These are phyloP conservation scores for Balaeniceps rex DNA, from an alignment of 2,113 vertebrate genomes.

Conservation along the genomic window DNA sequence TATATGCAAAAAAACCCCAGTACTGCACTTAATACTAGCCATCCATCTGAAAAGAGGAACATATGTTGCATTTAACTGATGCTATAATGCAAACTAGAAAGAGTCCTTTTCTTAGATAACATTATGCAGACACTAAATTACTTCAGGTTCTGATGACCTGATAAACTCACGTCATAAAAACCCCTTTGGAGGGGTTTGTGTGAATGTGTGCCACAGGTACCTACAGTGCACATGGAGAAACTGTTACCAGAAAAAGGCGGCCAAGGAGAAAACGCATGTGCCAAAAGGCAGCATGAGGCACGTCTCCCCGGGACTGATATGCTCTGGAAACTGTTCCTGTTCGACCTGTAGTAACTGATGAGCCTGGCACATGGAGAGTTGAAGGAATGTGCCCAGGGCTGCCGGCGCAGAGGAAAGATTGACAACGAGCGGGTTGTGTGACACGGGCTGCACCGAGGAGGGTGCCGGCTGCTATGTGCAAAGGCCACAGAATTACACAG, in stretches of 20 bases:
- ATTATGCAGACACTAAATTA: not conserved
- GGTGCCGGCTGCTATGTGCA: not conserved
- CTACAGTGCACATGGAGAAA: fast-evolving
- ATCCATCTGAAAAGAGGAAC: fast-evolving
- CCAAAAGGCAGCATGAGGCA: not conserved
- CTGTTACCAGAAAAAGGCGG: no score
- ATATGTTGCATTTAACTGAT: not conserved
- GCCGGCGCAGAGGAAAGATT: fast-evolving
- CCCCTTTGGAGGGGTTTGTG: fast-evolving
- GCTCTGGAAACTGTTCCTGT: not conserved
- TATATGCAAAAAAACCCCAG: not conserved
- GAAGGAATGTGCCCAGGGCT: not conserved
- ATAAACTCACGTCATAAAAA: not conserved
- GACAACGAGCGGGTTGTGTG: not conserved
- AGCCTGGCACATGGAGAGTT: fast-evolving
- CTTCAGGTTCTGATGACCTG: not conserved
- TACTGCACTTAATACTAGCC: not conserved
- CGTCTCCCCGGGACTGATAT: no score
- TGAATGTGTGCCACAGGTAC: not conserved
- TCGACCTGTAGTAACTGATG: fast-evolving
- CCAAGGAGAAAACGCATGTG: no score
- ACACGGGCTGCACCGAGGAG: not conserved
- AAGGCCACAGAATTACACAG: not conserved
- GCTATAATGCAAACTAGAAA: not conserved
- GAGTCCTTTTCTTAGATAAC: not conserved